Evolutionary conservation across 2,113 vertebrate genomes (phyloP).

Genomic region (Anarhynchus alexandrinus): DNA sequence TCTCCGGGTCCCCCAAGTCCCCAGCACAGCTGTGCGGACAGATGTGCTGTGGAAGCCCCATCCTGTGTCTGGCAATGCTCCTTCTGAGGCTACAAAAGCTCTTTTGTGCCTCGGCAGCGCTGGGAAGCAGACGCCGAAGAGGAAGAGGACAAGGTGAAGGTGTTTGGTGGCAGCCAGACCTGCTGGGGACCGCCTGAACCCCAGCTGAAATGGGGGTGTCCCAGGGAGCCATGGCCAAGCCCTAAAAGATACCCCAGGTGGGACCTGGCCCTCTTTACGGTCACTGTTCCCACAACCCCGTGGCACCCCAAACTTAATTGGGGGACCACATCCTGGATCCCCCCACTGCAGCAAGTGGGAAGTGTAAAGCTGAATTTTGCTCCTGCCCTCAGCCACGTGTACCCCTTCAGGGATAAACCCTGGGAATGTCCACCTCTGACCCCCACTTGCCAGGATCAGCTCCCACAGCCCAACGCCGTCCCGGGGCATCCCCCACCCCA

Average conservation of each 20-base stretch:
- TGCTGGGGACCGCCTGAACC: background rate
- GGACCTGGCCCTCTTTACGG: background rate
- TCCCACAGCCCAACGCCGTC: rapidly evolving
- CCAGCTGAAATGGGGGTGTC: background rate
- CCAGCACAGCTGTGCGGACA: background rate
- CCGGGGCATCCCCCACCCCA: rapidly evolving
- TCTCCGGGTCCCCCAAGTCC: background rate
- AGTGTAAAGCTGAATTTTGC: background rate
- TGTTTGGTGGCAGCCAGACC: background rate
- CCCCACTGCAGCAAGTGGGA: background rate
- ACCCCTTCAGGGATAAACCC: background rate
- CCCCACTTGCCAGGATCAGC: background rate
- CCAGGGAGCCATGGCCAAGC: background rate
- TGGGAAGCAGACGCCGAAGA: background rate
- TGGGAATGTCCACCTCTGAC: rapidly evolving
- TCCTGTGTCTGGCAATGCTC: background rate
- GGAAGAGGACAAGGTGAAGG: background rate
- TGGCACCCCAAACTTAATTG: rapidly evolving
- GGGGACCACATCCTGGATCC: background rate
- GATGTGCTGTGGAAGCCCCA: background rate
- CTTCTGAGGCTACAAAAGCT: background rate
- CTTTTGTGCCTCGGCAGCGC: background rate
- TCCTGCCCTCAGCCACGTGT: rapidly evolving
- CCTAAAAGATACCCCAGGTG: background rate
- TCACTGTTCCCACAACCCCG: rapidly evolving